Evolutionary conservation across 1,140 invertebrate genomes (phyloP).

Genomic region (Epicauta chinensis): DNA sequence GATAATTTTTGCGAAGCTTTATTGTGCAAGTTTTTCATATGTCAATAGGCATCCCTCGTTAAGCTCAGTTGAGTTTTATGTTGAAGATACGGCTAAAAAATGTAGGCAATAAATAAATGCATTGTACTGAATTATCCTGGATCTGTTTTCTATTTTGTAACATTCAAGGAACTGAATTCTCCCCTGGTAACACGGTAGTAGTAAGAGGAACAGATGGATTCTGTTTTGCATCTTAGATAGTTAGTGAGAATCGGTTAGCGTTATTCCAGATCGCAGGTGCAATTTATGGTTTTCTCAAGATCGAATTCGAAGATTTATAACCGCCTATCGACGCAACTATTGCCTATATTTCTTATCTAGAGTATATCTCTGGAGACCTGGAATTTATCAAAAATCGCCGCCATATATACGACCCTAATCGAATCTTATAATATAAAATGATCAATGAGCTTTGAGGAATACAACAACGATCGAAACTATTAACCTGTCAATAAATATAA

Average conservation of each 20-base stretch:
- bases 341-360: constrained; percentile 32
- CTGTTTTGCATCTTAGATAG: constrained; percentile 15
- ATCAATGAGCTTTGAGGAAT: too few species aligned
- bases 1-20: constrained; percentile 5
- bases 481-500: background rate
- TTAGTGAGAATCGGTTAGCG: constrained; percentile 23
- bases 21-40: constrained; percentile 7
- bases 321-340: constrained; percentile 37
- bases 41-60: constrained; percentile 6
- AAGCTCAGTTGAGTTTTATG: constrained; percentile 13
- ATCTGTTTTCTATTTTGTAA: constrained; percentile 27
- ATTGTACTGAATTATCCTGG: constrained; percentile 27
- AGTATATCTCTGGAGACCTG: constrained; percentile 30
- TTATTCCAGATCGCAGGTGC: constrained; percentile 37
- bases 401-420: constrained; percentile 16
- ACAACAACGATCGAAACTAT: background rate
- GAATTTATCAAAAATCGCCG: constrained; percentile 33
- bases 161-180: background rate
- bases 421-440: constrained; percentile 17
- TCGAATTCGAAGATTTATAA: constrained; percentile 40
- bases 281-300: constrained; percentile 40
- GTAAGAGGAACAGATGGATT: constrained; percentile 7
- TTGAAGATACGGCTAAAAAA: constrained; percentile 13
- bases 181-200: too few species aligned
- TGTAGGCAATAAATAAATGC: constrained; percentile 27